These are phyloP conservation scores for Drosophila kurseongensis DNA, from an alignment of 1,140 invertebrate species.

Conservation along the genomic window DNA sequence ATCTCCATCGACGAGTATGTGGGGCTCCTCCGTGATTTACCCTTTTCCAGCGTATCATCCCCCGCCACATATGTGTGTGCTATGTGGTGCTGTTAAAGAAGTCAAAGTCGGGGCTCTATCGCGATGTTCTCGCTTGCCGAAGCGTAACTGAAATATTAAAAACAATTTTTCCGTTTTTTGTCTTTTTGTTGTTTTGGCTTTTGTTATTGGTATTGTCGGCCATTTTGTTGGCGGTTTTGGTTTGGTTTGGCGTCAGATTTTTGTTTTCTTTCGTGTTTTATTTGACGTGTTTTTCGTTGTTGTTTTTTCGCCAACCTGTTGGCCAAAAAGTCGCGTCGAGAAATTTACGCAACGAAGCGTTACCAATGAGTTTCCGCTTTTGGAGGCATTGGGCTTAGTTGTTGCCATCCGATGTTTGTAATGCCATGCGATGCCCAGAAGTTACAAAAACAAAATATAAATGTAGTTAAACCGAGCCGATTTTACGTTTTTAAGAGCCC, in stretches of 20 bases:
- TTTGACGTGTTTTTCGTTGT: constrained; percentile 29
- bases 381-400: constrained; percentile 76
- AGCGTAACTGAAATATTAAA: constrained; percentile 84
- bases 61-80: constrained; percentile 21
- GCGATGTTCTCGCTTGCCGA: constrained; percentile 74
- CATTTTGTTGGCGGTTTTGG: constrained; percentile 75
- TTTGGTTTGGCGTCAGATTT: constrained; percentile 66
- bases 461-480: background rate
- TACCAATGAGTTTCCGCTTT: constrained; percentile 84
- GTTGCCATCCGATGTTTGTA: constrained; percentile 28
- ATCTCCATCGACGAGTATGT: constrained; percentile 36
- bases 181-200: constrained; percentile 41
- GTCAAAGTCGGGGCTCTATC: constrained; percentile 68
- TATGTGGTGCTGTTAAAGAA: constrained; percentile 62
- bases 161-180: constrained; percentile 56
- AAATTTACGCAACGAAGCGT: constrained; percentile 83
- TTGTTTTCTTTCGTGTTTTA: constrained; percentile 56
- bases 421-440: constrained; percentile 4
- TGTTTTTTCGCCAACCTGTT: constrained; percentile 68
- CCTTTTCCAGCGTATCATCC: constrained; percentile 57
- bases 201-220: constrained; percentile 64
- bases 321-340: constrained; percentile 75
- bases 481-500: background rate
- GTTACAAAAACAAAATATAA: background rate
- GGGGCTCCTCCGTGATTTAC: constrained; percentile 69